Evolutionary conservation across 2,797 vertebrate species (phyloP).

Genomic region (Poecile montanus): DNA sequence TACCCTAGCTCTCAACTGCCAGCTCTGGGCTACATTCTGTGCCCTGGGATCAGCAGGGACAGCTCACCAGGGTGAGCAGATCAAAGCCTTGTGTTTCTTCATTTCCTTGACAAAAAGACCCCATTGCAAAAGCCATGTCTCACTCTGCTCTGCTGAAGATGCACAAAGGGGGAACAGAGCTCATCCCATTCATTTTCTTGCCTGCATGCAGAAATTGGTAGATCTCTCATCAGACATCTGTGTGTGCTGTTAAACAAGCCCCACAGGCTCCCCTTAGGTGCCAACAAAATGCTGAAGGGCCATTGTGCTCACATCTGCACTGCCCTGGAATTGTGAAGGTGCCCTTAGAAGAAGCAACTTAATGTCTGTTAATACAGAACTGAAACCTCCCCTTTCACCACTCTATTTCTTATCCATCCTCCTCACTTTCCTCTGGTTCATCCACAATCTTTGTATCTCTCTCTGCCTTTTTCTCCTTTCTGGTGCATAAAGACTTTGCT

Average conservation of each 20-base stretch:
- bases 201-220: not conserved
- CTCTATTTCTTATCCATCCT: not conserved
- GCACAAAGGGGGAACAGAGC: not conserved
- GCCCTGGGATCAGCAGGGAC: not conserved
- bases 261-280: not conserved
- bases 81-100: not conserved
- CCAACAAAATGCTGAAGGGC: not conserved
- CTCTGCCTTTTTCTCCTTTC: not conserved
- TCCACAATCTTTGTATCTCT: not conserved
- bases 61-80: not conserved
- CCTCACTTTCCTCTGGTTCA: not conserved
- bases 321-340: not conserved
- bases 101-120: not conserved
- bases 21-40: not conserved
- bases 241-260: not conserved
- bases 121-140: not conserved
- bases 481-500: not conserved
- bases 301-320: not conserved
- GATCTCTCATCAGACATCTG: not conserved
- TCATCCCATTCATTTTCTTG: not conserved
- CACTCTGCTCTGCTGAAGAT: not conserved
- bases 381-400: not conserved
- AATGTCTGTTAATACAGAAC: not conserved
- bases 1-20: not conserved
- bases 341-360: not conserved